Conservation (phyloP, 2,113 vertebrate genomes). For the Plestiodon gilberti region DNA sequence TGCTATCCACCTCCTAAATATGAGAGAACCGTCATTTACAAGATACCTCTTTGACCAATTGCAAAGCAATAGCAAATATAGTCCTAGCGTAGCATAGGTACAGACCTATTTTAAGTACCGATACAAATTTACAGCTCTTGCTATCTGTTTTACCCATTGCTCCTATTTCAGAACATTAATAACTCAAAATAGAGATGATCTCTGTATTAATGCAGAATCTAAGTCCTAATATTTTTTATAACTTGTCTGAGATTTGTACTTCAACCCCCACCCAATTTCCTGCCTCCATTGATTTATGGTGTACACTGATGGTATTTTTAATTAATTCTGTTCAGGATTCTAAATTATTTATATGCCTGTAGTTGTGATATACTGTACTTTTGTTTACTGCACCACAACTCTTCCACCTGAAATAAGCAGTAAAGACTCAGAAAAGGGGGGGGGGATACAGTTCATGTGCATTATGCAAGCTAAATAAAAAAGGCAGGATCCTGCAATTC, state of each 20-base stretch:
- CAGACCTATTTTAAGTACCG: not conserved
- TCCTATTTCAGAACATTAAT: not conserved
- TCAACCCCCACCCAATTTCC: not conserved
- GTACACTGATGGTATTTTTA: conserved; percentile 16
- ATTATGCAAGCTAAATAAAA: not conserved
- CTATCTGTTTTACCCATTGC: not conserved
- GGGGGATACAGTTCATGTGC: not conserved
- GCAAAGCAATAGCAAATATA: not conserved
- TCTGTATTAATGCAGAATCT: not conserved
- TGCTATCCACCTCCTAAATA: no score
- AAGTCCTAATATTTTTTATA: not conserved
- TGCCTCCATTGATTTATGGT: not conserved
- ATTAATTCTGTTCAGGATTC: conserved; percentile 56
- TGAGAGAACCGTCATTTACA: no score
- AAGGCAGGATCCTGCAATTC: conserved; percentile 12
- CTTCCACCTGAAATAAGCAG: conserved; percentile 7
- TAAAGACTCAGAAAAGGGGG: not conserved
- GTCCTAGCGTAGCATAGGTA: not conserved
- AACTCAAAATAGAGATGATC: not conserved
- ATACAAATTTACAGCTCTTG: not conserved
- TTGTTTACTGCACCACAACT: conserved; percentile 10
- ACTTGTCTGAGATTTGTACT: conserved; percentile 13
- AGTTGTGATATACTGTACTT: not conserved
- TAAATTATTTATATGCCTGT: not conserved
- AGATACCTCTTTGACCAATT: no score